Conservation (phyloP, 2,113 vertebrate genomes). For the Lophius piscatorius region DNA sequence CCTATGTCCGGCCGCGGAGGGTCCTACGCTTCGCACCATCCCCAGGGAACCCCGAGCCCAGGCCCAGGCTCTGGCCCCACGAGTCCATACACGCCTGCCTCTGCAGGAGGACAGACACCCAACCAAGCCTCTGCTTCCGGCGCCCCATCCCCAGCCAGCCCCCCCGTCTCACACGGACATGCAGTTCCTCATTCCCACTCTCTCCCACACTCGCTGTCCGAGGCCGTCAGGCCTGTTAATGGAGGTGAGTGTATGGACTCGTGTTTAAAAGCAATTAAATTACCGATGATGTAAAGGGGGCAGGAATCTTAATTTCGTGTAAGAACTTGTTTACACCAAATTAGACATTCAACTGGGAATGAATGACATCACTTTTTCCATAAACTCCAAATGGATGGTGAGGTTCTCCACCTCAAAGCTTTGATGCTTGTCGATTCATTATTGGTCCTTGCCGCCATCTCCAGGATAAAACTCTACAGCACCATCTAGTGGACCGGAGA, state of each 20-base stretch:
- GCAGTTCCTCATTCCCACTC: conserved; percentile 78
- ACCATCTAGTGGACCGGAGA: no score
- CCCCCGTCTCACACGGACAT: conserved; percentile 71
- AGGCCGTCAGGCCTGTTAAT: conserved; percentile 75
- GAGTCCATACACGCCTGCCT: conserved; percentile 59
- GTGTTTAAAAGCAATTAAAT: not conserved
- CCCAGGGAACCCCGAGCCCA: conserved; percentile 81
- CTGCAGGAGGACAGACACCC: conserved; percentile 55
- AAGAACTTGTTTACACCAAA: no score
- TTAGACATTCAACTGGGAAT: no score
- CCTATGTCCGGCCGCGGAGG: conserved; percentile 74
- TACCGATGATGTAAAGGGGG: no score
- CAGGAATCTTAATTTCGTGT: no score
- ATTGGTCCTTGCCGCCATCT: no score
- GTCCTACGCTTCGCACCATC: conserved; percentile 79
- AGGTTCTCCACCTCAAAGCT: no score
- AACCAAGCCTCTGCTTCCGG: conserved; percentile 49
- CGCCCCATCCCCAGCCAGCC: conserved; percentile 61
- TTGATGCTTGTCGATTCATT: no score
- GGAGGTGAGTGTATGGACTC: conserved; percentile 66
- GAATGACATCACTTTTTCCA: no score
- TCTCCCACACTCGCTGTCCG: conserved; percentile 70
- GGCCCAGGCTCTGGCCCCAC: conserved; percentile 52
- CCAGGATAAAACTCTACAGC: no score
- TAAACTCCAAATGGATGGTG: no score